Evolutionary conservation across 2,797 vertebrate species (phyloP).

Genomic region (Echiichthys vipera): DNA sequence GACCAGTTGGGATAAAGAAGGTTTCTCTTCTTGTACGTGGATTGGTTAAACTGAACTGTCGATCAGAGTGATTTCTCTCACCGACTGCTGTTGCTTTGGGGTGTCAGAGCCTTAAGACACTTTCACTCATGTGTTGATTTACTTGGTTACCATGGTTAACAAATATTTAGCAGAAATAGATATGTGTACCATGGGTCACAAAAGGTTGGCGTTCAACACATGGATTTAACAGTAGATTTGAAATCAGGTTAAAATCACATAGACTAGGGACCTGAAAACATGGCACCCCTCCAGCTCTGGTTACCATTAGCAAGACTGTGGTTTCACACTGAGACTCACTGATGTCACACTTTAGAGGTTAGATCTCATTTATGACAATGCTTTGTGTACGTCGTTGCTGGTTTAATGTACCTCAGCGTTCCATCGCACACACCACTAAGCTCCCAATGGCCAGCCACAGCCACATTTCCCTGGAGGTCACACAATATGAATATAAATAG

Average conservation of each 20-base stretch:
- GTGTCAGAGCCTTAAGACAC: too few species aligned
- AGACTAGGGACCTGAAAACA: constrained; percentile 22
- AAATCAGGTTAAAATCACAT: background rate
- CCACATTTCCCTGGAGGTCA: constrained; percentile 64
- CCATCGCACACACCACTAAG: constrained; percentile 66
- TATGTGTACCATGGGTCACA: too few species aligned
- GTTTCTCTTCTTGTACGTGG: too few species aligned
- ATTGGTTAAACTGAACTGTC: too few species aligned
- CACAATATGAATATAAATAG: constrained; percentile 67
- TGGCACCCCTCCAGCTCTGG: constrained; percentile 33
- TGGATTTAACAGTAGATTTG: background rate
- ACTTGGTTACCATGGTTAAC: background rate
- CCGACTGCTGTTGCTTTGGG: too few species aligned
- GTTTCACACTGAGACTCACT: constrained; percentile 37
- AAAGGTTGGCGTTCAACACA: background rate
- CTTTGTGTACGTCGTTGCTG: constrained; percentile 59
- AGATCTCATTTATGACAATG: constrained; percentile 60
- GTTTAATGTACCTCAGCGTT: constrained; percentile 72
- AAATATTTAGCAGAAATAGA: background rate
- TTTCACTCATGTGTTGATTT: too few species aligned
- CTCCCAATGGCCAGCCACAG: constrained; percentile 57
- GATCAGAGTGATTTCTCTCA: too few species aligned
- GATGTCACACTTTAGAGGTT: constrained; percentile 53
- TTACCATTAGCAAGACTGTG: constrained; percentile 25
- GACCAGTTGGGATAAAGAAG: too few species aligned